phyloP scores from a whole-genome alignment of 35 echinoderm and acorn worm genomes.

The Acanthaster planci region DNA sequence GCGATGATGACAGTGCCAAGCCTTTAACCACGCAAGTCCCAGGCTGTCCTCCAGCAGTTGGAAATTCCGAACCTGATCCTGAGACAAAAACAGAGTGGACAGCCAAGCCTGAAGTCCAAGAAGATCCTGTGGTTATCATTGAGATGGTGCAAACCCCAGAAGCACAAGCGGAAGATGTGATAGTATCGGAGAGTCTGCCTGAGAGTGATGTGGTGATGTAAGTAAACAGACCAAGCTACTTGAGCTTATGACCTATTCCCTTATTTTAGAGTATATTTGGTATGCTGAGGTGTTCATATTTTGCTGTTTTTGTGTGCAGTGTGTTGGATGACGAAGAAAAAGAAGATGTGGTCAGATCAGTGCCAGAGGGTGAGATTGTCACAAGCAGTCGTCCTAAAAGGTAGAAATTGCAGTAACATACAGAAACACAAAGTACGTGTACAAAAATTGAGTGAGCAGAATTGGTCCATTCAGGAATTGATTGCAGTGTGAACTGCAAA shows the following conservation, averaged over 20 bases:
- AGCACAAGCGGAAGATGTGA: background rate
- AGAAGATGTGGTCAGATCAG: background rate
- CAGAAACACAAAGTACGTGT: too few species aligned
- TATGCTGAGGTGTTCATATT: too few species aligned
- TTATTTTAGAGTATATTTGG: too few species aligned
- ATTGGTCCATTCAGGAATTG: too few species aligned
- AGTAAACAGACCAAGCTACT: background rate
- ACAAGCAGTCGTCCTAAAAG: background rate
- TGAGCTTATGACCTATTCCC: too few species aligned
- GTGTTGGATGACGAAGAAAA: background rate
- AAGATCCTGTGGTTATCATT: background rate
- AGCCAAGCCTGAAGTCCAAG: background rate
- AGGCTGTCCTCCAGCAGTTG: background rate
- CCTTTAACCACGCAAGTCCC: background rate
- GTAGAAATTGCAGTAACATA: background rate
- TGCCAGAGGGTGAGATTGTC: background rate
- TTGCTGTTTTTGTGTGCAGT: too few species aligned
- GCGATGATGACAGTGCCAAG: background rate
- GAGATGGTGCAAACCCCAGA: background rate
- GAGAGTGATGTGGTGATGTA: conserved; percentile 4
- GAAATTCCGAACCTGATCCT: too few species aligned
- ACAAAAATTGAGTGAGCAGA: too few species aligned
- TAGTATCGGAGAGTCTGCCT: background rate
- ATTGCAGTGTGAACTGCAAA: too few species aligned
- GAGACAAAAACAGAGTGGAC: background rate